phyloP scores from a whole-genome alignment of 2,888 invertebrate genomes.

The Ceriagrion tenellum region DNA sequence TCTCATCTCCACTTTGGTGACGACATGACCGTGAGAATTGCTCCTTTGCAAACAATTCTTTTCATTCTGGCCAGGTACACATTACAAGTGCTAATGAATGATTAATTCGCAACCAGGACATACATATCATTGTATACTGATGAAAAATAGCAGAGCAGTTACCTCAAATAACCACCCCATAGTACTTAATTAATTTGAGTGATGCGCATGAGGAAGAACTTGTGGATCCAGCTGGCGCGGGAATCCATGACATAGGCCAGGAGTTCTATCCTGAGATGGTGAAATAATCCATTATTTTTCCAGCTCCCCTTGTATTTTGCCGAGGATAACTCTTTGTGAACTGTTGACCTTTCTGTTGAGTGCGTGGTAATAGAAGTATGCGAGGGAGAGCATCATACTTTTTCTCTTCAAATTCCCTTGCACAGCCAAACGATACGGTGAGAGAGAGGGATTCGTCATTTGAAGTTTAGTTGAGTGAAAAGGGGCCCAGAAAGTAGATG shows the following conservation, averaged over 20 bases:
- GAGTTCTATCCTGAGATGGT: neutral
- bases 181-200: neutral
- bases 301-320: neutral
- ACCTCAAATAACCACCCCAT: neutral
- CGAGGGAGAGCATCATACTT: neutral
- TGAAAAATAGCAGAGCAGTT: neutral
- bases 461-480: neutral
- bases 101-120: too few species aligned
- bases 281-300: neutral
- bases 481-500: neutral
- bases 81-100: too few species aligned
- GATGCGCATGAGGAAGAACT: neutral
- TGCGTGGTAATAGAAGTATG: neutral
- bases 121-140: too few species aligned
- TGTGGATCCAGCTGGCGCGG: neutral
- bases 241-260: neutral
- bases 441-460: neutral
- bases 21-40: too few species aligned
- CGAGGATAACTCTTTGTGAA: neutral
- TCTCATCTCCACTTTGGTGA: too few species aligned
- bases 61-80: too few species aligned
- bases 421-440: too few species aligned
- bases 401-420: neutral
- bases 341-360: neutral
- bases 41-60: too few species aligned